phyloP scores from a whole-genome alignment of 2,797 vertebrate genomes.

The Cossypha dichroa region DNA sequence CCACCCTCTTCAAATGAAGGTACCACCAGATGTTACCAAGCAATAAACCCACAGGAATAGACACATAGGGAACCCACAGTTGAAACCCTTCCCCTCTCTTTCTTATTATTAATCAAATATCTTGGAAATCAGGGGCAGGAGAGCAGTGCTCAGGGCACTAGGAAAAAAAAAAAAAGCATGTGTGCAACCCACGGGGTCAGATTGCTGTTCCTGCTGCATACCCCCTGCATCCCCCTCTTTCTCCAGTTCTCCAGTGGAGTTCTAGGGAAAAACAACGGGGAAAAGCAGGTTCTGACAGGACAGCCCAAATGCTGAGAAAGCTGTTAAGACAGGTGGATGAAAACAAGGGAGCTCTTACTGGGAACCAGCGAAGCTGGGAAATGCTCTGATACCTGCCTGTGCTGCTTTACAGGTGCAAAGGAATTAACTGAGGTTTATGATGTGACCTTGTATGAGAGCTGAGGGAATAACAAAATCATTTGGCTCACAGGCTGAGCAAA shows the following conservation, averaged over 20 bases:
- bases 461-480: not conserved
- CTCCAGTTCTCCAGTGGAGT: not conserved
- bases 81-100: not conserved
- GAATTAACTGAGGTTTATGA: not conserved
- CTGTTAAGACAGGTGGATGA: not conserved
- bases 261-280: not conserved
- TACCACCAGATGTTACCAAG: not conserved
- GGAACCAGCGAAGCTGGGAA: not conserved
- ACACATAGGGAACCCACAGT: not conserved
- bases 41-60: not conserved
- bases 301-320: not conserved
- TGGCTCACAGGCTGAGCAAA: not conserved
- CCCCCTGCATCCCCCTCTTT: fast-evolving
- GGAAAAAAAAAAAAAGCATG: not conserved
- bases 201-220: not conserved
- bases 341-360: not conserved
- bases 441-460: not conserved
- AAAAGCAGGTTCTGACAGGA: not conserved
- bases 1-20: not conserved
- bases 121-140: not conserved
- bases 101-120: not conserved
- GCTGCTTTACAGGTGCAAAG: not conserved
- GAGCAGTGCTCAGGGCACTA: not conserved
- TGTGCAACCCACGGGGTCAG: not conserved
- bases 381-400: not conserved